Evolutionary conservation across 2,888 invertebrate species (phyloP), one percentile per base, ranked within the genome.

Genomic region (Atrina japonica): DNA sequence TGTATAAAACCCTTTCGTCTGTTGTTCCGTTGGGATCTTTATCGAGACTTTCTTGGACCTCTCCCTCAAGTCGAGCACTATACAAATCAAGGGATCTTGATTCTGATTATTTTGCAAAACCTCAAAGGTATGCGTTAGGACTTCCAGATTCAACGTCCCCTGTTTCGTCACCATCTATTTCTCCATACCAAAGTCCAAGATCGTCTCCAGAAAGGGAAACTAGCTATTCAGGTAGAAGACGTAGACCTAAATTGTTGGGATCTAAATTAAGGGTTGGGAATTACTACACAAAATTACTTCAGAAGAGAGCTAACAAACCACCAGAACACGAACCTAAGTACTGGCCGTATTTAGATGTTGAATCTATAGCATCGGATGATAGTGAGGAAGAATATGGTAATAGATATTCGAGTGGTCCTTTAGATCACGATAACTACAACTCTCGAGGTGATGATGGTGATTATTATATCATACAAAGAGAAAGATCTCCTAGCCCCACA

Each of bases 271-370:
- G 67, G 35, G 56, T 80, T 25, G 80, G 85, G 11, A 83, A 80
- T 58, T 83, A 82, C 56, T 81, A 81, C 55, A 75, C 75, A 23
- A 75, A 80, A 27, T 63, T 82, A 27, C 60, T 77, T 27, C 53
- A 67, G 7, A 76, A 71, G 61, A 59, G 81, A 41, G 65, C 74
- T 21, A 53, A 25, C 25, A 65, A 61, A 25, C 30, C 69, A 30
- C 35, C 75, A 16, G 78, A 80, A 21, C 66, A 61, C 14, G 65
- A 71, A n/a, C 75, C 75, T 11, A 78, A 72, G 45, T 83, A 83
- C 56, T 80, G 82, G 78, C 82, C 82, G 14, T 83, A 82, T 72
- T 76, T 78, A 35, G 80, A 83, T 49, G 78, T 77, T 7, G 85
- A 85, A 50, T 81, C 82, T 35, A 77, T 82, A n/a, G 80, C 72